A percentile compares a stretch with the other conserved stretches of the same genome.
Conservation (phyloP, 2,888 invertebrate genomes). For the Hirtodrosophila confusa region DNA sequence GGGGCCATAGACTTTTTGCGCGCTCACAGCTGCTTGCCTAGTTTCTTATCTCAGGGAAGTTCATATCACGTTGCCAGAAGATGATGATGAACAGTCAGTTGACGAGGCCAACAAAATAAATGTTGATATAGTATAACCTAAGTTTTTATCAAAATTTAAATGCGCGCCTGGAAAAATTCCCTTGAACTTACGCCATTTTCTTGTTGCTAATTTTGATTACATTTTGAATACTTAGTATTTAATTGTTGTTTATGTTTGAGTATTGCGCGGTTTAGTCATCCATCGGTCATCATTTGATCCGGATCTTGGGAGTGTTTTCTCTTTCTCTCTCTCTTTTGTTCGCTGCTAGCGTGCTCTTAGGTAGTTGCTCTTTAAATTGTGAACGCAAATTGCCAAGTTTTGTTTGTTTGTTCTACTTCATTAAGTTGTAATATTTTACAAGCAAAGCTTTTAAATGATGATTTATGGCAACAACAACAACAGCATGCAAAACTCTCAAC, state of each 20-base stretch:
- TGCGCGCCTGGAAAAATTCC: slow-evolving; percentile 9
- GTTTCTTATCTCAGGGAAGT: slow-evolving; percentile 9
- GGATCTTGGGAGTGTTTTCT: slow-evolving; percentile 15
- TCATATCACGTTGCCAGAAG: slow-evolving; percentile 29
- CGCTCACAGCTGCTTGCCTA: slow-evolving; percentile 20
- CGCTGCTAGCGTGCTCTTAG: slow-evolving; percentile 16
- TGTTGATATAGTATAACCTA: slow-evolving; percentile 8
- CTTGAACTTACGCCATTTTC: slow-evolving; percentile 31
- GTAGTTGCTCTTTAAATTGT: slow-evolving; percentile 7
- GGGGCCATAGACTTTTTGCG: slow-evolving; percentile 14
- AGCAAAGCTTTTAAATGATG: slow-evolving; percentile 54
- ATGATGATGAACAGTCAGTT: slow-evolving; percentile 25
- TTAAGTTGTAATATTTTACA: slow-evolving; percentile 39
- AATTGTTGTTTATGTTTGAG: slow-evolving; percentile 1
- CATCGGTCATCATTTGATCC: slow-evolving; percentile 34
- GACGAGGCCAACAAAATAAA: neutral
- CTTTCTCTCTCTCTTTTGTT: neutral
- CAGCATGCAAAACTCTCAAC: slow-evolving; percentile 19
- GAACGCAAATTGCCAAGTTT: slow-evolving; percentile 42
- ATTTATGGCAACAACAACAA: slow-evolving; percentile 49
- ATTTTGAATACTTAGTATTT: neutral
- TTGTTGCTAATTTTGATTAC: slow-evolving; percentile 5
- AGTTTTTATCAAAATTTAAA: slow-evolving; percentile 10
- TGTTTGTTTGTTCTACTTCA: slow-evolving; percentile 38
- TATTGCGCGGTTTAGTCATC: slow-evolving; percentile 39